Percentiles rank a stretch among this genome's conserved stretches.
Conservation (phyloP, 2,113 vertebrate species). For the Passer montanus region DNA sequence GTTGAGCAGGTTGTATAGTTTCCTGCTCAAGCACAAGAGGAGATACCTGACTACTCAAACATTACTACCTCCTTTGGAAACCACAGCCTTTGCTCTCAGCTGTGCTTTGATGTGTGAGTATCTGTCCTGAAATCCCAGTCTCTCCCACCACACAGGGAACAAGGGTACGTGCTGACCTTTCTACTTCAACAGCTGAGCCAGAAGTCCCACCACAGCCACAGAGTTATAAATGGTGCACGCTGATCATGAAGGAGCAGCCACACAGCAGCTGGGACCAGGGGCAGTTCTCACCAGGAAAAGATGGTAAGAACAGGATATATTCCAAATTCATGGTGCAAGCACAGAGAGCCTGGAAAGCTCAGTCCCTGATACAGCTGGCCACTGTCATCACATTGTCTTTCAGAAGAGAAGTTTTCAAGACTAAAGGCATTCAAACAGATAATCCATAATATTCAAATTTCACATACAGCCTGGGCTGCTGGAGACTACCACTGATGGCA, state of each 20-base stretch:
- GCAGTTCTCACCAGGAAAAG: background rate
- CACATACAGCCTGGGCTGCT: background rate
- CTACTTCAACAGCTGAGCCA: background rate
- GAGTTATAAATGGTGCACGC: background rate
- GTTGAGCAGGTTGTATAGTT: fast-evolving
- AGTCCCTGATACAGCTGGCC: background rate
- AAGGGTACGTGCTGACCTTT: background rate
- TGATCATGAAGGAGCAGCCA: background rate
- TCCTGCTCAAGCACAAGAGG: background rate
- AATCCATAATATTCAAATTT: background rate
- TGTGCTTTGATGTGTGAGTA: background rate
- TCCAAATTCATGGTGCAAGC: background rate
- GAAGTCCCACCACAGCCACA: background rate
- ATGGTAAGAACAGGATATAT: background rate
- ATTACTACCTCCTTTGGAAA: background rate
- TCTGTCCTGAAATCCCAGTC: background rate
- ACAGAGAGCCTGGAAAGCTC: background rate
- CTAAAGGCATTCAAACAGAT: background rate
- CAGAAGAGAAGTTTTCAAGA: background rate
- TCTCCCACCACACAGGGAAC: background rate
- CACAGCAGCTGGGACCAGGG: background rate
- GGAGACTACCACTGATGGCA: background rate
- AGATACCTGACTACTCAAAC: background rate
- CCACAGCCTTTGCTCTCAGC: background rate
- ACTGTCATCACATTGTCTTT: background rate